A percentile compares a stretch with the other conserved stretches of the same genome.
These are phyloP conservation scores for Syngnathus acus DNA, from an alignment of 2,797 vertebrate genomes.

Conservation along the genomic window DNA sequence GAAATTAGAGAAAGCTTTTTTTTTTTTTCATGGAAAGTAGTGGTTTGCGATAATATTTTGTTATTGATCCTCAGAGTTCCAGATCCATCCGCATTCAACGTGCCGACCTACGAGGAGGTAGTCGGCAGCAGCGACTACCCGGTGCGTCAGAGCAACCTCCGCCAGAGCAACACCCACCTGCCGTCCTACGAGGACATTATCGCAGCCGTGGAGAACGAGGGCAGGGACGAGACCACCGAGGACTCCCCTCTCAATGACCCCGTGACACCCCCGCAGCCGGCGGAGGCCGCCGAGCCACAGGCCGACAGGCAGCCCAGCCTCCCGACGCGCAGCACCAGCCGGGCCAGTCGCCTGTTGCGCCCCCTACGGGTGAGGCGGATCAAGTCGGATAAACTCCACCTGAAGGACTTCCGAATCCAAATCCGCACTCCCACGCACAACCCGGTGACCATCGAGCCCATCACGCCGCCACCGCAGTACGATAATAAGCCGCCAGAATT, in stretches of 20 bases:
- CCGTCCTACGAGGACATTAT: constrained; percentile 92
- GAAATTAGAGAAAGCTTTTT: too few species aligned
- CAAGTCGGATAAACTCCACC: constrained; percentile 91
- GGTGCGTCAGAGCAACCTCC: constrained; percentile 67
- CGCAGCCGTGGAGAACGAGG: constrained; percentile 71
- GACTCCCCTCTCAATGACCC: constrained; percentile 19
- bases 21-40: too few species aligned
- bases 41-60: not conserved
- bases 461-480: constrained; percentile 89
- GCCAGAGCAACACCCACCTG: constrained; percentile 75
- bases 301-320: constrained; percentile 19
- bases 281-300: constrained; percentile 15
- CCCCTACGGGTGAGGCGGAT: constrained; percentile 87
- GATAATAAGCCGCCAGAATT: constrained; percentile 67
- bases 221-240: constrained; percentile 20
- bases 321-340: constrained; percentile 68
- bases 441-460: constrained; percentile 82
- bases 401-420: constrained; percentile 85
- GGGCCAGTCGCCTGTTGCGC: constrained; percentile 76
- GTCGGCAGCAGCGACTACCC: constrained; percentile 72
- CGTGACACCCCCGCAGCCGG: rapidly evolving
- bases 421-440: constrained; percentile 68
- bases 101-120: constrained; percentile 92
- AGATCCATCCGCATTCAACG: constrained; percentile 59
- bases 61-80: constrained; percentile 23